Conservation (phyloP, 2,113 vertebrate genomes). For the Alouatta palliata region DNA sequence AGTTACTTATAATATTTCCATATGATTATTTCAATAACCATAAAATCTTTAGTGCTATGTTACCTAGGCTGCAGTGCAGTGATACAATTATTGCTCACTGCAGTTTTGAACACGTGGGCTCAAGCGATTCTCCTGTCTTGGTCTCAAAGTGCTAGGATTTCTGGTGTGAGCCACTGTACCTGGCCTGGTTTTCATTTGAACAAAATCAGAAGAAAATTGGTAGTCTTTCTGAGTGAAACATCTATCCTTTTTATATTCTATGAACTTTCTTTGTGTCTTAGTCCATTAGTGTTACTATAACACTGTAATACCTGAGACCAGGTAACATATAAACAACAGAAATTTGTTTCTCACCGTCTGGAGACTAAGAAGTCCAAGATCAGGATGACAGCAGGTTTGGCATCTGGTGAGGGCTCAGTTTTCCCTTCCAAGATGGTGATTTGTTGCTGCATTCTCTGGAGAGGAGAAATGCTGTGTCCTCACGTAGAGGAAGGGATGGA, state of each 20-base stretch:
- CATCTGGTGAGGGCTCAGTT: neutral
- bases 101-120: no score
- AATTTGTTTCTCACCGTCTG: neutral
- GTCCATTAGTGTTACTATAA: neutral
- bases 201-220: neutral
- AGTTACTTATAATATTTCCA: neutral
- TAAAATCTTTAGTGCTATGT: neutral
- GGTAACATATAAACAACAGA: neutral
- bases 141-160: no score
- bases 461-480: neutral
- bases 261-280: neutral
- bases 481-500: neutral
- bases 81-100: no score
- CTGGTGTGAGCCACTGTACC: no score
- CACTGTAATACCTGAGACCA: neutral
- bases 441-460: neutral
- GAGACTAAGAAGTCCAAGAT: neutral
- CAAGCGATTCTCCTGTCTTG: no score
- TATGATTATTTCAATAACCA: neutral
- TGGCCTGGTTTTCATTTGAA: neutral
- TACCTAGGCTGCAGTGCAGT: no score
- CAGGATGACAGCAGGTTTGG: neutral
- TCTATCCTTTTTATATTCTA: neutral
- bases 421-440: neutral
- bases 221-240: neutral